Percentiles rank a stretch among this genome's conserved stretches.
Conservation (phyloP, 37 sponge, comb jelly and placozoan genomes). For the Ianthella basta region DNA sequence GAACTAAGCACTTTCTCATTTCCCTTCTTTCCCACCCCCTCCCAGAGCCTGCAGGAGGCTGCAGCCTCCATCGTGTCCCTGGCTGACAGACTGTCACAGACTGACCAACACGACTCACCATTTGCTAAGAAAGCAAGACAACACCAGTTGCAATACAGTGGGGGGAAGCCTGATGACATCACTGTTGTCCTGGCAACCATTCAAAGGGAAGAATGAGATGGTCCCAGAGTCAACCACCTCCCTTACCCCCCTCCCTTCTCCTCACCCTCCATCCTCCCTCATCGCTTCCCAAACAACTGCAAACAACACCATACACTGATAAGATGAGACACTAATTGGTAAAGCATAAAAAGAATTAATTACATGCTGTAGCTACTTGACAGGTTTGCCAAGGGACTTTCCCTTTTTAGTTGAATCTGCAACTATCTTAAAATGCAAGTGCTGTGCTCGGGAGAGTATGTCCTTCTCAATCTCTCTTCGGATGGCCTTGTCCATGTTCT, state of each 20-base stretch:
- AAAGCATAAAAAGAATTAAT: too few species aligned
- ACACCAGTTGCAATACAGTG: constrained; percentile 40
- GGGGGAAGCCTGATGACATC: constrained; percentile 80
- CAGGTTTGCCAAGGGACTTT: background rate
- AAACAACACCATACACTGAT: too few species aligned
- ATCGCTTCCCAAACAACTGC: too few species aligned
- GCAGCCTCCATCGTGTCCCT: background rate
- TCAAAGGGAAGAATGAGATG: background rate
- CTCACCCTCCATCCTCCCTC: too few species aligned
- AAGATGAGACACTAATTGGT: too few species aligned
- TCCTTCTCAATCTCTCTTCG: constrained; percentile 63
- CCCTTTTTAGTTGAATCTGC: background rate
- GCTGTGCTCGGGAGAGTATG: constrained; percentile 42
- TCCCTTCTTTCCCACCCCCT: too few species aligned
- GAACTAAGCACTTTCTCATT: too few species aligned
- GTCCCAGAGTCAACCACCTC: background rate
- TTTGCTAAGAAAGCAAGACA: constrained; percentile 57
- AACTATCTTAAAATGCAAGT: constrained; percentile 50
- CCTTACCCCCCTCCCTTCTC: too few species aligned
- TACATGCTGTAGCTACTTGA: too few species aligned
- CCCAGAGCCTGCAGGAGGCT: too few species aligned
- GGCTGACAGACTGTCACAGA: constrained; percentile 34
- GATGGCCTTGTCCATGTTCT: constrained; percentile 57
- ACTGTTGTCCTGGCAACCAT: constrained; percentile 71
- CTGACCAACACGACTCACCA: constrained; percentile 55